Percentiles rank a stretch among this genome's conserved stretches.
Evolutionary conservation across 2,113 vertebrate species (phyloP).

Genomic region (Crypturellus undulatus): DNA sequence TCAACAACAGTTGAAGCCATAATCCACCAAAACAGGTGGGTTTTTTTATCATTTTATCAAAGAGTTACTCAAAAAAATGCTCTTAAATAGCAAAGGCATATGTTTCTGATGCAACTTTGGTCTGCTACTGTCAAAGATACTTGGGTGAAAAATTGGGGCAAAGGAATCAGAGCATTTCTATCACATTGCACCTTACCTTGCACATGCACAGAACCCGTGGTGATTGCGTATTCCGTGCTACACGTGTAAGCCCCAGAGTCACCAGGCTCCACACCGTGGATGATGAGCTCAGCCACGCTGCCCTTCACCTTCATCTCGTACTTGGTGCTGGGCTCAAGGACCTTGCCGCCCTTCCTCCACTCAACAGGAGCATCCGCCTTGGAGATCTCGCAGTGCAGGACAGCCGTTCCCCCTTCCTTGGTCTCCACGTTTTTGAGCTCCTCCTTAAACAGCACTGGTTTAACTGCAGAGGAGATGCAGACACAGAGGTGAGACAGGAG

Average conservation of each 20-base stretch:
- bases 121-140: background rate
- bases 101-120: background rate
- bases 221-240: too few relatives aligned
- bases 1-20: background rate
- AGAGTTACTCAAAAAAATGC: background rate
- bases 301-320: constrained; percentile 83
- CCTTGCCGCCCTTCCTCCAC: constrained; percentile 88
- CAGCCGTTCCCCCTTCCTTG: constrained; percentile 81
- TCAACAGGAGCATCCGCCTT: constrained; percentile 77
- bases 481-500: background rate
- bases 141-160: background rate
- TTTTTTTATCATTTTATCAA: fast-evolving
- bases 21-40: background rate
- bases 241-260: too few relatives aligned
- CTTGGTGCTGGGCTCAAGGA: constrained; percentile 84
- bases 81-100: background rate
- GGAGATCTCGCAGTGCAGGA: constrained; percentile 85
- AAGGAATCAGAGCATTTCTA: background rate
- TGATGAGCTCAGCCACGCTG: constrained; percentile 78
- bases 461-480: constrained; percentile 69
- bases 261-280: constrained; percentile 79
- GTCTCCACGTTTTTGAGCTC: constrained; percentile 84
- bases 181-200: constrained; percentile 79
- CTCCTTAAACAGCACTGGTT: constrained; percentile 82
- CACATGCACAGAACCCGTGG: too few relatives aligned